A percentile compares a stretch with the other conserved stretches of the same genome.
phyloP scores from a whole-genome alignment of 2,113 vertebrate species.

The Poeciliopsis occidentalis region DNA sequence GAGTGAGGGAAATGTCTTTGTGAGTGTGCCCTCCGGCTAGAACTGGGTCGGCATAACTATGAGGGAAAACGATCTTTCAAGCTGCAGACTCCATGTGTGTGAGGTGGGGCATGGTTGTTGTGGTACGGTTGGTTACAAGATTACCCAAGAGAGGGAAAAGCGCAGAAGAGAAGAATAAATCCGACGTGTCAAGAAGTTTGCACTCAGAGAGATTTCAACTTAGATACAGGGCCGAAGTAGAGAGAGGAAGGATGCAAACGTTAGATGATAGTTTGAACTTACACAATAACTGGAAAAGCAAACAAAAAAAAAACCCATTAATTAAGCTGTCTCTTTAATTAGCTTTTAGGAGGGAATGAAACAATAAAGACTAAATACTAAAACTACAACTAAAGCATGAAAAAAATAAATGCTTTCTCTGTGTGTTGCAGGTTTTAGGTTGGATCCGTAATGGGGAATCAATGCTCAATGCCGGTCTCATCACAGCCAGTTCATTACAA shows the following conservation, averaged over 20 bases:
- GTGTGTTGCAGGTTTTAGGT: conserved; percentile 88
- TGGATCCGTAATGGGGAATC: conserved; percentile 99
- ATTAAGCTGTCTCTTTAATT: background rate
- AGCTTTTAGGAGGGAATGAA: background rate
- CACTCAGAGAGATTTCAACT: too few relatives aligned
- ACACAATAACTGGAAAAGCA: background rate
- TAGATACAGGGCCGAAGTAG: background rate
- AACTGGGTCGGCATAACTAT: conserved; percentile 26
- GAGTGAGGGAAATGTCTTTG: conserved; percentile 15
- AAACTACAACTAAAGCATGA: background rate
- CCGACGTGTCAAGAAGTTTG: too few relatives aligned
- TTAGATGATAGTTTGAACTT: background rate
- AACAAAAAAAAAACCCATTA: background rate
- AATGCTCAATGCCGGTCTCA: conserved; percentile 96
- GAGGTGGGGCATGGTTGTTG: background rate
- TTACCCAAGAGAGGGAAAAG: too few relatives aligned
- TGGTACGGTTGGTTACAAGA: background rate
- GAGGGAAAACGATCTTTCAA: conserved; percentile 25
- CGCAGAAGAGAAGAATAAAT: too few relatives aligned
- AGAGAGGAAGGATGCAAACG: background rate
- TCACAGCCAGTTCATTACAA: conserved; percentile 96
- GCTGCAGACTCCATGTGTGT: background rate
- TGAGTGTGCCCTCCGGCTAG: conserved; percentile 26
- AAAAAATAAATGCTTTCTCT: background rate
- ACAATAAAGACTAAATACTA: background rate